phyloP scores from a whole-genome alignment of 2,888 invertebrate species.

The Ditylenchus weischeri region DNA sequence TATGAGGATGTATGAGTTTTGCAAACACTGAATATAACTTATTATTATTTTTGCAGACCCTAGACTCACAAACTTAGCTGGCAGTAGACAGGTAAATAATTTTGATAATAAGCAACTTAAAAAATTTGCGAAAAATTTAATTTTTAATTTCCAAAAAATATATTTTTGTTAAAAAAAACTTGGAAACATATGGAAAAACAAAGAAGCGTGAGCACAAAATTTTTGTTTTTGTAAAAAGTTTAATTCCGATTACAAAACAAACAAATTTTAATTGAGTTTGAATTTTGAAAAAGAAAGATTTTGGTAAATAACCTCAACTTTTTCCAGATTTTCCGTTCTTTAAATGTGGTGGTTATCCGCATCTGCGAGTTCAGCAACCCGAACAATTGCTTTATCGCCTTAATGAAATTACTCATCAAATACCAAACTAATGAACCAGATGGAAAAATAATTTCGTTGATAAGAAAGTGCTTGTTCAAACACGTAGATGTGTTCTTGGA shows the following conservation, averaged over 20 bases:
- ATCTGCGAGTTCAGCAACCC: conserved; percentile 31
- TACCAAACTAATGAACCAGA: conserved; percentile 28
- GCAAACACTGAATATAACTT: no score
- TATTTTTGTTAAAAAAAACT: not conserved
- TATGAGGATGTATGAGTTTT: no score
- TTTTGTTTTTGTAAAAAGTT: no score
- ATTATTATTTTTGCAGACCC: not conserved
- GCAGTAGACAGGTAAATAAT: conserved; percentile 1
- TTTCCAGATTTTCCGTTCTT: conserved; percentile 32
- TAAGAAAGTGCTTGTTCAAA: conserved; percentile 33
- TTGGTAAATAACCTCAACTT: not conserved
- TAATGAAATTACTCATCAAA: conserved; percentile 25
- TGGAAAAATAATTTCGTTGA: conserved; percentile 19
- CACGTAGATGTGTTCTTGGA: conserved; percentile 22
- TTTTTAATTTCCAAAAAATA: not conserved
- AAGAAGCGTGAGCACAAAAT: no score
- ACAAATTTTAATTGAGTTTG: conserved; percentile 1
- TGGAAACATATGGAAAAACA: no score
- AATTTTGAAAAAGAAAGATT: not conserved
- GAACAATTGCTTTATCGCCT: conserved; percentile 26
- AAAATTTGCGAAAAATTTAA: not conserved
- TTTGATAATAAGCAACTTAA: no score
- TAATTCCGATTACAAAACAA: not conserved
- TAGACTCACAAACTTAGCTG: conserved; percentile 8
- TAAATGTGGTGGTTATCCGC: conserved; percentile 35